Base-by-base conservation (phyloP, 2,888 invertebrate species). In the Timandra comae region DNA sequence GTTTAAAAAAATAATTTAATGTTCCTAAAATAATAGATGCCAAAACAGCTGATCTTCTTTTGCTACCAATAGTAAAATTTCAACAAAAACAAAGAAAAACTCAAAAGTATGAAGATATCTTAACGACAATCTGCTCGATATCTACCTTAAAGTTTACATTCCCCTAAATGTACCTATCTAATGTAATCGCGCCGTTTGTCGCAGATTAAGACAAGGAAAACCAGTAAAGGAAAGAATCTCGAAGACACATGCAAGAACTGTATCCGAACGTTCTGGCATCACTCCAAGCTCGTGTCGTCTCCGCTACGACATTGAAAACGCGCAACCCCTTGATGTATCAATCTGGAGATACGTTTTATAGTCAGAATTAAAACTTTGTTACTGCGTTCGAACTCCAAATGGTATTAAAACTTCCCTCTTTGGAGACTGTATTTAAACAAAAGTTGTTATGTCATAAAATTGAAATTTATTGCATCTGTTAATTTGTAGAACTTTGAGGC, bases 231-330 rank as follows among this genome's bases (percentile, higher is more conserved):
- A 34, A 25, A 32, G 33, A 41, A 38, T 43, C 16, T 23, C 31
- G 25, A 37, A 32, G 33, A 31, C 32, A 21, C 30, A 33, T 38
- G 41, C 30, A 33, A 35, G 41, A 43, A 44, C 33, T 37, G 38
- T 43, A 30, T 16, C 35, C 32, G 32, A 33, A 28, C 35, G 37
- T 26, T 29, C 36, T 48, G 48, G 48, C 48, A 45, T 11, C 23
- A 29, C 27, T 48, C 48, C 48, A 48, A 48, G 33, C 37, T 33
- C 29, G 28, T 45, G 43, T 48, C 43, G 28, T 33, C 35, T 41
- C 31, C 43, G 35, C 29, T 30, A 26, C 28, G 29, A 41, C 43
- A 43, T 24, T 31, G 41, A 35, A 39, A 44, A 41, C 35, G 43
- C 43, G 41, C 40, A 35, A n/a, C 37, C 32, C 31, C 31, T 35